These are phyloP conservation scores for Punctoribates punctum DNA, from an alignment of 2,888 invertebrate species.

Conservation along the genomic window DNA sequence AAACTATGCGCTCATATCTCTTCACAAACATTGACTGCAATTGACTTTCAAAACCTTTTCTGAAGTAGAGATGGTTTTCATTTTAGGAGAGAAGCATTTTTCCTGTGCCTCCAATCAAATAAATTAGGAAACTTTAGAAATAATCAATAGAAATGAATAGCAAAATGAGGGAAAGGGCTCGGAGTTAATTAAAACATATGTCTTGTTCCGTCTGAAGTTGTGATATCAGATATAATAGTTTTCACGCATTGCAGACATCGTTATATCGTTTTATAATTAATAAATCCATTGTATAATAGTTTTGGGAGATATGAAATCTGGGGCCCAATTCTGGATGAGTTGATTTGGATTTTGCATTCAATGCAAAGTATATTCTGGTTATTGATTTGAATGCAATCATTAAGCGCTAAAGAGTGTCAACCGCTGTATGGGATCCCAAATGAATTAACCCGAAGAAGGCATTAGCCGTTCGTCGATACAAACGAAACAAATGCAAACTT, in stretches of 20 bases:
- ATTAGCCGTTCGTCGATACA: conserved; percentile 2
- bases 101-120: too few species aligned
- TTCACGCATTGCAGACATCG: background rate
- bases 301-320: background rate
- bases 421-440: conserved; percentile 11
- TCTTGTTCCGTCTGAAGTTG: background rate
- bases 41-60: background rate
- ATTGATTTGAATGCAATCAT: background rate
- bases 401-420: conserved; percentile 3
- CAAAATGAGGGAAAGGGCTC: background rate
- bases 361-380: too few species aligned
- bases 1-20: background rate
- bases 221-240: conserved; percentile 6
- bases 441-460: background rate
- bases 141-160: too few species aligned
- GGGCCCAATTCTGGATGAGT: background rate
- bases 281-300: background rate
- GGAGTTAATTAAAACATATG: conserved; percentile 34
- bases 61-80: background rate
- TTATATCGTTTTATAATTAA: conserved; percentile 15
- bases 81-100: background rate
- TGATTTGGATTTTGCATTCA: too few species aligned
- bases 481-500: background rate
- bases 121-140: too few species aligned
- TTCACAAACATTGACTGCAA: background rate